A percentile compares a stretch with the other conserved stretches of the same genome.
These are phyloP conservation scores for Crocodylus rhombifer DNA, from an alignment of 2,797 vertebrate species.

Conservation along the genomic window DNA sequence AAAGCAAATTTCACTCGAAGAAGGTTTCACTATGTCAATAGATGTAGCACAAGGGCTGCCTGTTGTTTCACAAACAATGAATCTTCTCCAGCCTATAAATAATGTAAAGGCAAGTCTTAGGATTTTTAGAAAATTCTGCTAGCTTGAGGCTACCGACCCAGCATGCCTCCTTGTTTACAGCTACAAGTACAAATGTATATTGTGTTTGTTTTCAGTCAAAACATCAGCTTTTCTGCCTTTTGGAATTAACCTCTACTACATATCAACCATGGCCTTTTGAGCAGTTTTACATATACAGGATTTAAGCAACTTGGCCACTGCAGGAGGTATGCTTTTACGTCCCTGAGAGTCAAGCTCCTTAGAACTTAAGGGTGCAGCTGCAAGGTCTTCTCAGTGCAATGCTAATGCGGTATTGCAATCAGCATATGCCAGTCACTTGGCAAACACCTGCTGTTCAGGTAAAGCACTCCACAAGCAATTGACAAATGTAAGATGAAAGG, in stretches of 20 bases:
- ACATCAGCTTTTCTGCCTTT: constrained; percentile 51
- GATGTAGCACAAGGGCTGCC: constrained; percentile 33
- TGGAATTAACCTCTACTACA: constrained; percentile 63
- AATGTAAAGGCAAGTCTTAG: constrained; percentile 64
- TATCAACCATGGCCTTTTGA: constrained; percentile 14
- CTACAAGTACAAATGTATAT: constrained; percentile 54
- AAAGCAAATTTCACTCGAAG: constrained; percentile 53
- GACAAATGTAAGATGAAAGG: background rate
- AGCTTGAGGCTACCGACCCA: constrained; percentile 71
- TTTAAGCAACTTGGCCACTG: fast-evolving
- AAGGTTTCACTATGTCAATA: constrained; percentile 42
- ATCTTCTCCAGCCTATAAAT: constrained; percentile 71
- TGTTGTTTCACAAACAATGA: constrained; percentile 70
- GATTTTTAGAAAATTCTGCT: constrained; percentile 60
- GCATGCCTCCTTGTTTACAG: constrained; percentile 76
- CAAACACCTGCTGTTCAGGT: background rate
- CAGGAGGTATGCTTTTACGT: background rate
- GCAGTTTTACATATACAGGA: background rate
- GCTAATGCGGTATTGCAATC: background rate
- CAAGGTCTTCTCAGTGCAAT: background rate
- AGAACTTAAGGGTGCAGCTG: background rate
- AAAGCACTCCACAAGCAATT: background rate
- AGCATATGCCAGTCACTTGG: background rate
- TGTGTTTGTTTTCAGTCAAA: constrained; percentile 57
- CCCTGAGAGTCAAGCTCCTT: background rate